These are phyloP conservation scores for Drosophila bocqueti DNA, from an alignment of 1,140 invertebrate genomes.

Conservation along the genomic window DNA sequence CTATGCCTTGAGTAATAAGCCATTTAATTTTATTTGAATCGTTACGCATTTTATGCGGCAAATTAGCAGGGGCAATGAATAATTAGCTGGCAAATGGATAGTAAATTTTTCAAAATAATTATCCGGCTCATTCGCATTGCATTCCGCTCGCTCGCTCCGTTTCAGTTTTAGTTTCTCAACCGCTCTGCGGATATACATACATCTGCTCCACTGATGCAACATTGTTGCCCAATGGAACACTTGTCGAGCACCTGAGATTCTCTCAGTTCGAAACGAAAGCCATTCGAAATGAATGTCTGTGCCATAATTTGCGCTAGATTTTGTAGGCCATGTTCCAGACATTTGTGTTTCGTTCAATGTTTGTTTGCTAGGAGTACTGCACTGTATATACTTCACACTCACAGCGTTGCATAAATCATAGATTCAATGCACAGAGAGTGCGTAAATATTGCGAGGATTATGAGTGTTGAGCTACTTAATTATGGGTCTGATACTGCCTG, in stretches of 20 bases:
- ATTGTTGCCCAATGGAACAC: constrained; percentile 42
- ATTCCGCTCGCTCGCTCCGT: constrained; percentile 13
- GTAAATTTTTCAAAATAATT: constrained; percentile 14
- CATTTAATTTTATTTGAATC: constrained; percentile 4
- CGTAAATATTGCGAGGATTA: constrained; percentile 47
- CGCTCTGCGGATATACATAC: neutral
- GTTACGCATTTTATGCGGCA: neutral
- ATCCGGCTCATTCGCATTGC: constrained; percentile 6
- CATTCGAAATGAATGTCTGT: constrained; percentile 36
- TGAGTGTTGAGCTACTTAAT: constrained; percentile 54
- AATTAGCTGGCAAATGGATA: constrained; percentile 2
- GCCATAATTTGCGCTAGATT: constrained; percentile 54
- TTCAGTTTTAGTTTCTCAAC: constrained; percentile 13
- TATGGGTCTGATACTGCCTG: constrained; percentile 43
- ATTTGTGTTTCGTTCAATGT: constrained; percentile 30
- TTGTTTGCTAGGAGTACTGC: constrained; percentile 25
- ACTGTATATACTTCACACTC: constrained; percentile 2
- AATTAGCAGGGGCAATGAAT: neutral
- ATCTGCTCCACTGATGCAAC: constrained; percentile 44
- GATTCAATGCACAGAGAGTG: constrained; percentile 31
- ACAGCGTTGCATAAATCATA: constrained; percentile 49
- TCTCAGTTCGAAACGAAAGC: constrained; percentile 28
- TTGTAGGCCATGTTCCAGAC: constrained; percentile 56
- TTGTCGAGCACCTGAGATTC: constrained; percentile 39
- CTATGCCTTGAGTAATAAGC: neutral